Percentiles rank a stretch among this genome's conserved stretches.
Evolutionary conservation across 2,113 vertebrate genomes (phyloP).

Genomic region (Onychostruthus taczanowskii): DNA sequence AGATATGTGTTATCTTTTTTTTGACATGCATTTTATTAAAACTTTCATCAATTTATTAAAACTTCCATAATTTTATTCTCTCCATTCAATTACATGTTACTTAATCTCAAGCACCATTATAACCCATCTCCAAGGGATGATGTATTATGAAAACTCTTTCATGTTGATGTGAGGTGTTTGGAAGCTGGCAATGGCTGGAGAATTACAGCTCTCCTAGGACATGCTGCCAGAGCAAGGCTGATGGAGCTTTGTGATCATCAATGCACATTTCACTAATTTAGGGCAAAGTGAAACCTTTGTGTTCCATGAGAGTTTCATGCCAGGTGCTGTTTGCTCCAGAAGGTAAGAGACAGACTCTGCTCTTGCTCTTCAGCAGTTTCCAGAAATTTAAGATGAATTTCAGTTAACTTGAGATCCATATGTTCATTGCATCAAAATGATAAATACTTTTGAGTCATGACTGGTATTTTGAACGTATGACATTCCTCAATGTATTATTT

Average conservation of each 20-base stretch:
- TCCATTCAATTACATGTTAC: constrained; percentile 25
- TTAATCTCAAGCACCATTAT: neutral
- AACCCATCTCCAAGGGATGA: neutral
- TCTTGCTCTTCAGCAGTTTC: neutral
- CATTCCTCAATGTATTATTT: neutral
- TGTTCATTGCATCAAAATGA: neutral
- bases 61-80: constrained; percentile 26
- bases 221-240: neutral
- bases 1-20: constrained; percentile 47
- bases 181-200: neutral
- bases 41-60: constrained; percentile 46
- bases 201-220: neutral
- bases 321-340: neutral
- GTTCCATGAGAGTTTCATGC: neutral
- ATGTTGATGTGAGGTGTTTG: neutral
- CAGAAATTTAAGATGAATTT: neutral
- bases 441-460: neutral
- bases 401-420: neutral
- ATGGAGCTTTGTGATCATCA: rapidly evolving
- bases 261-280: neutral
- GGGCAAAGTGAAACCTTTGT: neutral
- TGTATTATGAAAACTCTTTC: neutral
- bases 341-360: neutral
- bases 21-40: constrained; percentile 50
- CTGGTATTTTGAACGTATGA: neutral